These are phyloP conservation scores for Drosophila mulleri DNA, from an alignment of 2,888 invertebrate species.

Conservation along the genomic window DNA sequence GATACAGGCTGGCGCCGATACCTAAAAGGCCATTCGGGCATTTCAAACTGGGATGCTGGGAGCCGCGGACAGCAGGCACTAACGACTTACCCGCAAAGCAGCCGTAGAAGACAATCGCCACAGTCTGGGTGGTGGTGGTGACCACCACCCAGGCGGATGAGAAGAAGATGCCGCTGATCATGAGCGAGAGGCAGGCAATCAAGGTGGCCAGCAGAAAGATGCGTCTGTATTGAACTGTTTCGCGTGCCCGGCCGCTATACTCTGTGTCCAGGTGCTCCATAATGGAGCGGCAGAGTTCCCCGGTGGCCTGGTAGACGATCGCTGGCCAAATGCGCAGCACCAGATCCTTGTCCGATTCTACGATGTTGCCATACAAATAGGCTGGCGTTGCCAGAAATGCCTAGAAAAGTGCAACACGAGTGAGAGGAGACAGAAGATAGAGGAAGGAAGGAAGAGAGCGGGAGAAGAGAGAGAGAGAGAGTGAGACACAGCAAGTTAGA, in stretches of 20 bases:
- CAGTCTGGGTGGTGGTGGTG: constrained; percentile 82
- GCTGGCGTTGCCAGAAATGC: constrained; percentile 84
- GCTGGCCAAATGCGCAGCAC: constrained; percentile 84
- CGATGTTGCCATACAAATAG: constrained; percentile 84
- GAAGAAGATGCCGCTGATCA: constrained; percentile 84
- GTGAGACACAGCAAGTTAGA: no score
- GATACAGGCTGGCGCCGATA: constrained; percentile 83
- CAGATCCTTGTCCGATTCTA: constrained; percentile 84
- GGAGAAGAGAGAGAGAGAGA: neutral
- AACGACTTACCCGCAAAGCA: constrained; percentile 81
- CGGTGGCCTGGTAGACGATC: constrained; percentile 84
- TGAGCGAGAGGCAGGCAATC: constrained; percentile 81
- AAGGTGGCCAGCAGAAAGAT: constrained; percentile 83
- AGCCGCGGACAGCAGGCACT: no score
- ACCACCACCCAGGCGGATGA: constrained; percentile 84
- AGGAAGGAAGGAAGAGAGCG: neutral
- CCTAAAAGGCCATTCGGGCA: constrained; percentile 62
- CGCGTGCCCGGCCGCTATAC: constrained; percentile 80
- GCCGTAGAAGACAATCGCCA: constrained; percentile 84
- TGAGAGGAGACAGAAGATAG: neutral
- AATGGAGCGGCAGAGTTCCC: constrained; percentile 83
- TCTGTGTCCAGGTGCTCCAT: constrained; percentile 83
- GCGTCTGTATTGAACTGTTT: constrained; percentile 79
- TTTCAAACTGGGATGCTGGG: neutral
- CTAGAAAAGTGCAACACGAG: constrained; percentile 45